Conservation (phyloP, 1,140 invertebrate species). For the Drosophila persimilis region DNA sequence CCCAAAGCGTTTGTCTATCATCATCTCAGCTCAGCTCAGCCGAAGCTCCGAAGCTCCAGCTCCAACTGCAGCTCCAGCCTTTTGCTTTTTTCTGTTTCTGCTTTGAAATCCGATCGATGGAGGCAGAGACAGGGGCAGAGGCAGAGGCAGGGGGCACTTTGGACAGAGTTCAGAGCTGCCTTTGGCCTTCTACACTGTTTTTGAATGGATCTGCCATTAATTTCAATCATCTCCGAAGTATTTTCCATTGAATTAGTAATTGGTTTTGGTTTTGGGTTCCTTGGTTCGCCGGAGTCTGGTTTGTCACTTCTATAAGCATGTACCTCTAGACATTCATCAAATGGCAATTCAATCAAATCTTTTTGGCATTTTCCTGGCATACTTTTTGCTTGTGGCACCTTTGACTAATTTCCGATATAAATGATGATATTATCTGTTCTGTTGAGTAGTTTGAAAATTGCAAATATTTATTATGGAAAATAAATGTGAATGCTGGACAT, state of each 20-base stretch:
- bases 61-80: neutral
- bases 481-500: no score
- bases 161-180: constrained; percentile 20
- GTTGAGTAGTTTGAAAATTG: neutral
- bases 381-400: constrained; percentile 3
- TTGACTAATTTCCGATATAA: constrained; percentile 29
- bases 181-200: constrained; percentile 35
- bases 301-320: constrained; percentile 30
- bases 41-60: neutral
- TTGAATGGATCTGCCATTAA: constrained; percentile 50
- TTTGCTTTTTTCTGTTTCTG: constrained; percentile 38
- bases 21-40: constrained; percentile 29
- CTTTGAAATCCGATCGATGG: constrained; percentile 19
- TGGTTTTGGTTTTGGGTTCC: constrained; percentile 21
- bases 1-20: constrained; percentile 73
- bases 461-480: neutral
- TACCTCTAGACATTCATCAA: constrained; percentile 22
- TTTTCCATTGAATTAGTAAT: constrained; percentile 26
- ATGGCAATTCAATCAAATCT: constrained; percentile 46
- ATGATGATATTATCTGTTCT: constrained; percentile 1
- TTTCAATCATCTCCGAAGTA: constrained; percentile 50
- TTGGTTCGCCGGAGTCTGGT: constrained; percentile 1
- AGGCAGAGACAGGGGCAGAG: neutral
- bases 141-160: no score
- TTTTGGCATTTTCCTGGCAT: constrained; percentile 28